These are phyloP conservation scores for Porphyrio hochstetteri DNA, from an alignment of 2,113 vertebrate species.

Conservation along the genomic window DNA sequence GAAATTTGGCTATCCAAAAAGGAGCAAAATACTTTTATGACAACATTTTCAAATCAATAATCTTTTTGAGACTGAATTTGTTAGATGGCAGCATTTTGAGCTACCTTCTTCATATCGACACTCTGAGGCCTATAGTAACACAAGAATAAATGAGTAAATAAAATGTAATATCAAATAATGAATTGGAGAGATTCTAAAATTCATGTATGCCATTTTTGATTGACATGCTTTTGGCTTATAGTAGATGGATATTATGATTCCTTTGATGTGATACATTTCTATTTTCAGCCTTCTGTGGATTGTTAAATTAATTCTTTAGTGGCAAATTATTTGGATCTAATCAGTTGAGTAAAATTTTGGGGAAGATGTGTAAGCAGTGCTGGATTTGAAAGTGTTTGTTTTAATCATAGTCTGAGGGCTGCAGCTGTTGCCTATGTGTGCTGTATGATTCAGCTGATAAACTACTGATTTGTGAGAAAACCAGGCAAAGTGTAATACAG, in stretches of 20 bases:
- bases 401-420: not conserved
- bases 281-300: not conserved
- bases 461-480: not conserved
- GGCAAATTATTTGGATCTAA: constrained; percentile 9
- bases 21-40: not conserved
- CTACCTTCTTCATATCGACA: not conserved
- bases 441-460: not conserved
- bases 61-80: not conserved
- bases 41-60: not conserved
- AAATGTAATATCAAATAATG: not conserved
- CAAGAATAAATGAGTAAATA: not conserved
- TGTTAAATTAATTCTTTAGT: not conserved
- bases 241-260: not conserved
- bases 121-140: not conserved
- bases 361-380: not conserved
- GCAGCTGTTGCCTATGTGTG: not conserved
- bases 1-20: not conserved
- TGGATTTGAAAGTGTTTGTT: constrained; percentile 3
- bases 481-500: not conserved
- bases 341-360: constrained; percentile 11
- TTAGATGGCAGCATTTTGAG: not conserved
- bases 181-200: not conserved
- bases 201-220: not conserved
- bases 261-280: not conserved
- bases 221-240: not conserved